These are phyloP conservation scores for Lasioglossum villosulum DNA, from an alignment of 2,888 invertebrate species.

Conservation along the genomic window DNA sequence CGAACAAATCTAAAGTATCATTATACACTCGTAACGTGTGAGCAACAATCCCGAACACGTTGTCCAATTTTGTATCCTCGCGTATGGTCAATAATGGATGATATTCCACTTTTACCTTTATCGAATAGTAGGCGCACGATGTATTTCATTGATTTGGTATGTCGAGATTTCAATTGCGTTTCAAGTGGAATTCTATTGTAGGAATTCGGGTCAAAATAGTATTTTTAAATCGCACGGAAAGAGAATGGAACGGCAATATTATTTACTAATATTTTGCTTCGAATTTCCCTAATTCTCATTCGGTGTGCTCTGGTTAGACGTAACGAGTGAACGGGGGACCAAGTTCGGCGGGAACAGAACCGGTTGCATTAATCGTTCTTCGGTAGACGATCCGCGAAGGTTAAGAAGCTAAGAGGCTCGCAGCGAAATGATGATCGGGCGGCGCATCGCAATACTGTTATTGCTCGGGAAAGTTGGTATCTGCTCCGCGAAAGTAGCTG, in stretches of 20 bases:
- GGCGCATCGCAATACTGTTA: constrained; percentile 43
- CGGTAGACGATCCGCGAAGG: background rate
- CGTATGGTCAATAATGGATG: background rate
- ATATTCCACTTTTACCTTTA: background rate
- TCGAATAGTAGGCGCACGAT: background rate
- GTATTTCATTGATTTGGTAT: background rate
- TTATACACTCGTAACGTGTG: background rate
- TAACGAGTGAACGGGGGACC: no score
- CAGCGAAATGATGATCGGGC: constrained; percentile 32
- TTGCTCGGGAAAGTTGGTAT: constrained; percentile 41
- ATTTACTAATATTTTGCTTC: background rate
- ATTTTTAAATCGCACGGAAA: background rate
- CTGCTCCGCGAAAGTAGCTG: constrained; percentile 38
- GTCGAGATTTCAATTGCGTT: background rate
- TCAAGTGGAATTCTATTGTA: background rate
- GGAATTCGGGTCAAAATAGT: background rate
- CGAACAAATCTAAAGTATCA: background rate
- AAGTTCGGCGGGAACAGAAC: background rate
- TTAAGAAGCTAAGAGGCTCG: background rate
- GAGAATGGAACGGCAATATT: background rate
- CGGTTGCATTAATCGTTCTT: constrained; percentile 20
- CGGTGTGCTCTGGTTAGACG: no score
- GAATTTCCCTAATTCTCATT: no score
- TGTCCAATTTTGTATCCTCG: background rate
- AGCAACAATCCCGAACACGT: background rate